Evolutionary conservation across 1,140 invertebrate genomes (phyloP).

Genomic region (Drosophila micromelanica): DNA sequence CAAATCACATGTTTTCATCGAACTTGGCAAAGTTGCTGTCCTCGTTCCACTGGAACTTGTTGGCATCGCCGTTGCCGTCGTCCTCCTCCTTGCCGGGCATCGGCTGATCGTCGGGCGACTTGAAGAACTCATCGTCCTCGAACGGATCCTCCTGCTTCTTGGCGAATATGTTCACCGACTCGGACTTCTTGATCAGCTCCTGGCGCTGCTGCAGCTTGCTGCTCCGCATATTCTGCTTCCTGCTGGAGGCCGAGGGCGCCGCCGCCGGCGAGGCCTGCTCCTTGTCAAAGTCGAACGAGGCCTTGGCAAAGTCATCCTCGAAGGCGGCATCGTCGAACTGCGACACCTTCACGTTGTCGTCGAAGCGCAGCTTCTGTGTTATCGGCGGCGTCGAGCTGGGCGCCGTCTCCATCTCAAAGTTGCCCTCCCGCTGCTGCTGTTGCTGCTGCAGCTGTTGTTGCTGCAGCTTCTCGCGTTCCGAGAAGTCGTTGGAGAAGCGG

Average conservation of each 20-base stretch:
- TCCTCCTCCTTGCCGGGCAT: conserved; percentile 28
- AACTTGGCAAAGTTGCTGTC: conserved; percentile 84
- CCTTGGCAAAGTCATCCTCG: conserved; percentile 83
- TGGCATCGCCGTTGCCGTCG: conserved; percentile 13
- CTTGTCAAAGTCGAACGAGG: conserved; percentile 81
- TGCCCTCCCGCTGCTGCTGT: conserved; percentile 20
- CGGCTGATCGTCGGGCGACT: conserved; percentile 70
- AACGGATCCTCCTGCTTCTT: conserved; percentile 92
- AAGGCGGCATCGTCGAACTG: conserved; percentile 83
- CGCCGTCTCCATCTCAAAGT: conserved; percentile 56
- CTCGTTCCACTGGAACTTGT: conserved; percentile 77
- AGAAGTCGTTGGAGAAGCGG: conserved; percentile 87
- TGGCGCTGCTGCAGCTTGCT: conserved; percentile 75
- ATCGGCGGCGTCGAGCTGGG: conserved; percentile 64
- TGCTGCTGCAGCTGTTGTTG: conserved; percentile 40
- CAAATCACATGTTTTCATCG: conserved; percentile 85
- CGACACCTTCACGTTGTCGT: conserved; percentile 84
- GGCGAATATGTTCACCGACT: conserved; percentile 94
- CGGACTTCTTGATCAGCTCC: conserved; percentile 91
- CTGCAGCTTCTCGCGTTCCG: conserved; percentile 84
- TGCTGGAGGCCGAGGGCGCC: conserved; percentile 41
- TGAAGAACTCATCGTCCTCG: conserved; percentile 94
- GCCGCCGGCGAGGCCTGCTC: conserved; percentile 59
- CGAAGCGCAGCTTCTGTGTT: conserved; percentile 81
- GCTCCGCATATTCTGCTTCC: conserved; percentile 74